Evolutionary conservation across 2,888 invertebrate genomes (phyloP), one percentile per base, ranked within the genome.

Genomic region (Euzetes globulus): DNA sequence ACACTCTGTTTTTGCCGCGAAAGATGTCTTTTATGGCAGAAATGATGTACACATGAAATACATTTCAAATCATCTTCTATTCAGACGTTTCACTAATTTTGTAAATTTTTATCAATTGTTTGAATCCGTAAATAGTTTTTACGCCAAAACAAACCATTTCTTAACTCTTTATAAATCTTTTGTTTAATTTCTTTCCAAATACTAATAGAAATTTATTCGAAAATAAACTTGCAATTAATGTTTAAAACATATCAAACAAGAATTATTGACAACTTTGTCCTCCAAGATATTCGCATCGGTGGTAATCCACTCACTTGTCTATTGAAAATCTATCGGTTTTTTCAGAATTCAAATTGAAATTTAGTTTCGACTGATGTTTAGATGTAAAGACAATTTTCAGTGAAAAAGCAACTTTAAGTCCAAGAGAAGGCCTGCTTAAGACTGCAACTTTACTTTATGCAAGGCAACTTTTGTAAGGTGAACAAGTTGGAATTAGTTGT

Each of bases 21-120:
- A 95, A 96, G 84, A 96, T 96, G 95, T 94, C 94, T 70, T 88
- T 90, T 75, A 95, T 95, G 95, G 95, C 95, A 76, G 94, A 95
- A 86, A 94, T 94, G 94, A 96, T 95, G 95, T 96, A 96, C 83
- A 94, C 93, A 37, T 82, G 78, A 79, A 68, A 13, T 0, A 17
- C 17, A 45, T 33, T 17, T 74, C 45, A 41, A 22, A 19, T 63
- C 6, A 29, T 63, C 29, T 29, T 63, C 25, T 13, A 11, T n/a
- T 63, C 63, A 29, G 7, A 29, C 33, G 19, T 17, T 63, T 33
- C 7, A 11, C 5, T 17, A 29, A 63, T 63, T 63, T 63, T 47
- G 47, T 47, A 47, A 47, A 47, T 17, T n/a, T n/a, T n/a, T 19
- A 17, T 58, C 58, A 25, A 6, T 58, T 58, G 58, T 33, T 33